Evolutionary conservation across 2,113 vertebrate species (phyloP).

Genomic region (Oxyura jamaicensis): DNA sequence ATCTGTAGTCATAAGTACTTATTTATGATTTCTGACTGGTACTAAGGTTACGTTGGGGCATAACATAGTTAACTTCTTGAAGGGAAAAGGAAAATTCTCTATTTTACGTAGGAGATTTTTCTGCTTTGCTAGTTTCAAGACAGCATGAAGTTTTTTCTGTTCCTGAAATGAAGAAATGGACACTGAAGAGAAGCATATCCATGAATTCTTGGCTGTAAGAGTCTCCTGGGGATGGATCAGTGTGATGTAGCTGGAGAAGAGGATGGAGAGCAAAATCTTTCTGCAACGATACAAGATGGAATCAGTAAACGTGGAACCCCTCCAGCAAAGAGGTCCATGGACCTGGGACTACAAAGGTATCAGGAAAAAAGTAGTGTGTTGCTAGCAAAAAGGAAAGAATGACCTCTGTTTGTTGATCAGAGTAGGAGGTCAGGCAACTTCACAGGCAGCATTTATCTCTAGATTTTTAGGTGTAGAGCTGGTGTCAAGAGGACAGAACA

Average conservation of each 20-base stretch:
- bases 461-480: background rate
- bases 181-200: background rate
- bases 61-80: background rate
- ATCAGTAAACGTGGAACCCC: background rate
- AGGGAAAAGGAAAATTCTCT: background rate
- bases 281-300: background rate
- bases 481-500: background rate
- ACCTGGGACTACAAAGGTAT: background rate
- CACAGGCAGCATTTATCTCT: background rate
- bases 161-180: background rate
- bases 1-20: conserved; percentile 8
- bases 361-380: background rate
- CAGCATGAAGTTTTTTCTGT: background rate
- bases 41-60: background rate
- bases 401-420: background rate
- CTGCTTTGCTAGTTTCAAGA: background rate
- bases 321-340: background rate
- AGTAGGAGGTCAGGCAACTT: background rate
- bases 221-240: background rate
- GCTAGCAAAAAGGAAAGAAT: background rate
- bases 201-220: background rate
- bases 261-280: background rate
- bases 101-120: background rate
- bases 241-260: background rate
- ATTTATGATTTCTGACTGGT: conserved; percentile 43